Percentiles rank a stretch among this genome's conserved stretches.
Conservation (phyloP, 2,888 invertebrate genomes). For the Cephus pulcher region DNA sequence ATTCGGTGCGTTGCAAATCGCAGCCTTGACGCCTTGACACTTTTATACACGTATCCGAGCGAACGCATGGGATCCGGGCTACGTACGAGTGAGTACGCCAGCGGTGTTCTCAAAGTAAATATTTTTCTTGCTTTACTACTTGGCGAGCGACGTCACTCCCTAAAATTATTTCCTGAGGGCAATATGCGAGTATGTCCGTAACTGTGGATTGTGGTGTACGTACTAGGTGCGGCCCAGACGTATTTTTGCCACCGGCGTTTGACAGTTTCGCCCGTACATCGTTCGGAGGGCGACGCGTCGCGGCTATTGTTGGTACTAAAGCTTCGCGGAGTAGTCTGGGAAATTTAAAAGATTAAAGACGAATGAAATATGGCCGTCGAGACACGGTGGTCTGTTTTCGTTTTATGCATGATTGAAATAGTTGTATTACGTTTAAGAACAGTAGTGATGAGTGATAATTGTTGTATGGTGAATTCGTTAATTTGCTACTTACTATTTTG, state of each 20-base stretch:
- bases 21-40: constrained; percentile 30
- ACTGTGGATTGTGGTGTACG: background rate
- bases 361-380: background rate
- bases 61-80: background rate
- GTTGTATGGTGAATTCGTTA: background rate
- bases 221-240: background rate
- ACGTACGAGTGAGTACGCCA: constrained; percentile 15
- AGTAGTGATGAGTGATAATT: background rate
- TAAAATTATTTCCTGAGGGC: constrained; percentile 4
- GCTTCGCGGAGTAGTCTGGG: background rate
- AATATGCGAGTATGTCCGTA: background rate
- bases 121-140: constrained; percentile 50
- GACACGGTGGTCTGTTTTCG: background rate
- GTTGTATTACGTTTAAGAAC: background rate
- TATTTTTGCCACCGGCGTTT: background rate
- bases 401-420: background rate
- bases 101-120: constrained; percentile 46
- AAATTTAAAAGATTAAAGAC: background rate
- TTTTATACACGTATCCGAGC: constrained; percentile 34
- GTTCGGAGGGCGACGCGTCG: background rate
- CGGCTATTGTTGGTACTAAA: background rate
- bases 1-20: constrained; percentile 42
- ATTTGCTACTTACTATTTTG: background rate
- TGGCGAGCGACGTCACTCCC: background rate
- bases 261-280: background rate